Base-by-base conservation (phyloP, 1,140 invertebrate species). In the Cydia strobilella region DNA sequence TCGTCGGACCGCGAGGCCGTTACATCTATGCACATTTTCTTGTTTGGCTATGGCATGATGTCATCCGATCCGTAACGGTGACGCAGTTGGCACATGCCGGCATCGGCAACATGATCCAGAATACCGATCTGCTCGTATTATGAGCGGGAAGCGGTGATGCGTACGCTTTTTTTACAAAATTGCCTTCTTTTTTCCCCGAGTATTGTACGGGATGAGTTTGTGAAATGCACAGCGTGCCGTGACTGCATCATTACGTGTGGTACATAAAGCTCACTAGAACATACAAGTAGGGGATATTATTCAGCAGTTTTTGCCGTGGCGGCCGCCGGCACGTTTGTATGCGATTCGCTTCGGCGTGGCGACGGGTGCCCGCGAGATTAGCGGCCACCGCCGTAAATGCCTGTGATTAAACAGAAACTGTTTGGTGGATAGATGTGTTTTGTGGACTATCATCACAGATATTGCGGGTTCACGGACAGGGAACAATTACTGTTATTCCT, bases 331-430 rank as follows among this genome's bases (percentile, higher is more conserved):
- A 85, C 85, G 87, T 90, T 90, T 89, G 86, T 91, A 90, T 91
- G 86, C 85, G 83, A 87, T 89, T 82, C 86, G 86, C 85, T 87
- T 81, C 81, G 82, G 84, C 82, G 84, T 81, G 84, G 51, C 72
- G 48, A 77, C 79, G 81, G 80, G 80, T 83, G 83, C 75, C 85
- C 79, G 84, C 85, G 83, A 87, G 85, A 89, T 89, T 87, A 88
- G 87, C 83, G 81, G 82, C 81, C 84, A 76, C 77, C 78, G 66
- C 51, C 75, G 75, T 79, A 83, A 77, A 82, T 78, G 78, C 76
- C 79, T 83, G 84, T 89, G 84, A 90, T 89, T 89, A 90, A 89
- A 87, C 81, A 84, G 85, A 87, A 88, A 81, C 85, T 80, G 80
- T 81, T 79, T 76, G 76, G 76, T 76, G 82, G 79, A 81, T 85